Base-by-base conservation (phyloP, 2,797 vertebrate species). In the Hyperoplus immaculatus region DNA sequence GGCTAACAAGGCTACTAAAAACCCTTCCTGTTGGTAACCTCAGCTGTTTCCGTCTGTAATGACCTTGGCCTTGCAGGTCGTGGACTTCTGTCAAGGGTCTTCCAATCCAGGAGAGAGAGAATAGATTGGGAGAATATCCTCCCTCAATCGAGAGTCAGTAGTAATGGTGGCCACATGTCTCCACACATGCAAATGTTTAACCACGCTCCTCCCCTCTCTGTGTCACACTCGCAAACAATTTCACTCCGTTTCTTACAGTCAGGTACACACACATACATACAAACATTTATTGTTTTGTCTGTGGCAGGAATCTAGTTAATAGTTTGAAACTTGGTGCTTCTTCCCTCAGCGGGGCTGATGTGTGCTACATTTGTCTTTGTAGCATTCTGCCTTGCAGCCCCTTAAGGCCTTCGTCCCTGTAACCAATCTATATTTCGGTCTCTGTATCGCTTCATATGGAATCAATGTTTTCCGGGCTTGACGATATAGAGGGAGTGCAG, bases 111-210 rank as follows among this genome's bases (percentile, higher is more conserved):
- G 55, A 72, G 57, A 66, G 68, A 75, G 38, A 54, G 47, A 81
- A 58, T 43, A 76, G 53, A 69, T 77, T 64, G 77, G 57, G 74
- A 89, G 77, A 72, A 60, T 82, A 78, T 86, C 76, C 70, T 82
- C 73, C 60, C 61, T 77, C 82, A 78, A 84, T 80, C 64, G 45
- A 72, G 78, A 85, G 61, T 70, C 85, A 13, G 82, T 92, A 93
- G 82, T 92, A 93, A 94, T 92, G 76, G 75, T 85, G 88, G 72
- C 91, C 91, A 92, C 85, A 91, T 94, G 92, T 91, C 87, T 85
- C 68, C 85, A 93, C 92, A 93, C 87, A 91, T 92, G 92, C 80
- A 85, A 88, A 89, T 92, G 83, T 86, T 93, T 93, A 93, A 80
- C 69, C 57, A 65, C 0, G 45, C 64, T 79, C 75, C 82, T 81